phyloP scores from a whole-genome alignment of 2,113 vertebrate genomes.

The Mustela lutreola region DNA sequence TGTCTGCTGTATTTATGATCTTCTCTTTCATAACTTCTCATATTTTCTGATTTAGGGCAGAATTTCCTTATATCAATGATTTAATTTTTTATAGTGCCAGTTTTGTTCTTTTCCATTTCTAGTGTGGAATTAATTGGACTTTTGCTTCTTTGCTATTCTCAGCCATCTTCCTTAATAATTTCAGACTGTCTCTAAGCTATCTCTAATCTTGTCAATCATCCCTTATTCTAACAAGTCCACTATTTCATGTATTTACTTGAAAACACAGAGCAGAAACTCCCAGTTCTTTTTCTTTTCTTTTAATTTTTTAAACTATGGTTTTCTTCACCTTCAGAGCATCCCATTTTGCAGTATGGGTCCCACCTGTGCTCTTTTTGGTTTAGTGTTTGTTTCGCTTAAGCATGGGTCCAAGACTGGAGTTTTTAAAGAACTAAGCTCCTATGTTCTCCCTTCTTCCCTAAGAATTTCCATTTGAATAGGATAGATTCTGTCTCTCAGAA shows the following conservation, averaged over 20 bases:
- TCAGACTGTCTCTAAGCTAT: neutral
- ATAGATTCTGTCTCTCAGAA: neutral
- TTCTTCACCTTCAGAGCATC: neutral
- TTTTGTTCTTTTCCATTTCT: neutral
- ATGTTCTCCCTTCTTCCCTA: neutral
- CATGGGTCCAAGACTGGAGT: neutral
- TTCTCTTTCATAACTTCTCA: neutral
- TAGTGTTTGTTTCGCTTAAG: neutral
- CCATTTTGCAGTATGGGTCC: neutral
- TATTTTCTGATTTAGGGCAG: neutral
- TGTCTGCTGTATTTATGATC: neutral
- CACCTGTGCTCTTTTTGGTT: neutral
- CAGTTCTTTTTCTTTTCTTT: neutral
- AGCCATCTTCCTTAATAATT: neutral
- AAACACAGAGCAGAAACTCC: neutral
- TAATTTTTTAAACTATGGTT: neutral
- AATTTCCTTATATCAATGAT: constrained; percentile 15
- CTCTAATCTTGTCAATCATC: neutral
- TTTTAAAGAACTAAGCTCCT: neutral
- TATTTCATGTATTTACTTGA: neutral
- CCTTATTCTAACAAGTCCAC: neutral
- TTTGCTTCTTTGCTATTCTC: constrained; percentile 3
- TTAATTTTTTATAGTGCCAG: neutral
- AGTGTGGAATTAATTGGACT: neutral
- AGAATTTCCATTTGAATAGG: neutral